Conservation (phyloP, 2,113 vertebrate genomes). For the Verasper variegatus region DNA sequence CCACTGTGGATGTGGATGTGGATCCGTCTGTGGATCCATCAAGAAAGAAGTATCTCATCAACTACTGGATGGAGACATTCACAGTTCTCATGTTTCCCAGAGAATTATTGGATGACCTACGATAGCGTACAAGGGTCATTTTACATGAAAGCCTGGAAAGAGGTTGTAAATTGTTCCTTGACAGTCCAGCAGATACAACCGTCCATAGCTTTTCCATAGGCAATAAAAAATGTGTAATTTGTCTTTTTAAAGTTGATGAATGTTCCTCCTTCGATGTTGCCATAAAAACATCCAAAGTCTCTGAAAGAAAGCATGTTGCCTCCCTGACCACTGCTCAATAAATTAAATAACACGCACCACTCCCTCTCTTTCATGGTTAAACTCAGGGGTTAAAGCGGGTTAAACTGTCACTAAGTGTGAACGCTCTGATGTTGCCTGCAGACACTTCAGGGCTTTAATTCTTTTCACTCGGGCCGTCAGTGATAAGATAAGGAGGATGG, state of each 20-base stretch:
- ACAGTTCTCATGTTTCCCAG: background rate
- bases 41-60: background rate
- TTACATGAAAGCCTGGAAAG: background rate
- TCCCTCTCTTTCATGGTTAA: background rate
- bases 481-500: constrained; percentile 6
- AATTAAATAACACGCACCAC: background rate
- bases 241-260: background rate
- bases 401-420: background rate
- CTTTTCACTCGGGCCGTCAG: no score
- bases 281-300: background rate
- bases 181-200: background rate
- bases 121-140: background rate
- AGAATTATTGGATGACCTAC: background rate
- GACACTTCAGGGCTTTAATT: background rate
- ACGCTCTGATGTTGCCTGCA: background rate
- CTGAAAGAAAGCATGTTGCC: background rate
- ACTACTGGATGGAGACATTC: background rate
- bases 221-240: background rate
- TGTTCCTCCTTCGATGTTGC: background rate
- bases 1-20: background rate
- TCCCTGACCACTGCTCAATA: background rate
- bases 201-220: background rate
- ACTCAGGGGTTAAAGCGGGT: background rate
- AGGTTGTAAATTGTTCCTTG: no score
- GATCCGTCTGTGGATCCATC: background rate